Evolutionary conservation across 2,888 invertebrate species (phyloP).

Genomic region (Dicycla oo): DNA sequence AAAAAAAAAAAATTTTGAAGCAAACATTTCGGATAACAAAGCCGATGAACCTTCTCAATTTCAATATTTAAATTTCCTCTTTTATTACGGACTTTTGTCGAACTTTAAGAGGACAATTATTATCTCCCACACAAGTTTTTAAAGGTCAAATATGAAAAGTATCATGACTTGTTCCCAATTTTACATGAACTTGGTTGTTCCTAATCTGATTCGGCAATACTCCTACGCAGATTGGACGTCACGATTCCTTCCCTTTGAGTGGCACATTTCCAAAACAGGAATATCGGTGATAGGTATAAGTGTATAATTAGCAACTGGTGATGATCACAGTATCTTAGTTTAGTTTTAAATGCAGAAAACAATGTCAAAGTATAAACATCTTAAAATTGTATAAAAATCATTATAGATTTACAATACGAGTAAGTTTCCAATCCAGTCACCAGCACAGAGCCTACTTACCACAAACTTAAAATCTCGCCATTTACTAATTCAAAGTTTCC

Average conservation of each 20-base stretch:
- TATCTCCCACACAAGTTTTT: conserved; percentile 16
- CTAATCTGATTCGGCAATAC: not conserved
- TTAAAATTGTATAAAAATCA: not conserved
- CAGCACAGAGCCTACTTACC: not conserved
- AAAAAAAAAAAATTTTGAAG: not conserved
- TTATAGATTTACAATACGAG: too few species aligned
- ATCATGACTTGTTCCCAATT: not conserved
- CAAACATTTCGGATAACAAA: conserved; percentile 1
- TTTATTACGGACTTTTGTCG: conserved; percentile 1
- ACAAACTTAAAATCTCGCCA: not conserved
- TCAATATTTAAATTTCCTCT: conserved; percentile 17
- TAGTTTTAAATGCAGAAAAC: not conserved
- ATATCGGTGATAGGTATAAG: too few species aligned
- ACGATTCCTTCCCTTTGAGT: not conserved
- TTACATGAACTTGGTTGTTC: conserved; percentile 1
- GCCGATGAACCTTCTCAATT: not conserved
- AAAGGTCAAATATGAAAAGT: conserved; percentile 35
- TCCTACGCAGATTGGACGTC: conserved; percentile 8
- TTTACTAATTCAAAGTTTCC: not conserved
- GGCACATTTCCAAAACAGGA: not conserved
- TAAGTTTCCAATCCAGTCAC: not conserved
- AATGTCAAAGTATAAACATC: not conserved
- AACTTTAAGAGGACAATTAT: conserved; percentile 11
- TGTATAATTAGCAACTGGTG: not conserved
- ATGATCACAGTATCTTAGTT: too few species aligned